Base-by-base conservation (phyloP, 2,888 invertebrate genomes). In the Punctoribates punctum region DNA sequence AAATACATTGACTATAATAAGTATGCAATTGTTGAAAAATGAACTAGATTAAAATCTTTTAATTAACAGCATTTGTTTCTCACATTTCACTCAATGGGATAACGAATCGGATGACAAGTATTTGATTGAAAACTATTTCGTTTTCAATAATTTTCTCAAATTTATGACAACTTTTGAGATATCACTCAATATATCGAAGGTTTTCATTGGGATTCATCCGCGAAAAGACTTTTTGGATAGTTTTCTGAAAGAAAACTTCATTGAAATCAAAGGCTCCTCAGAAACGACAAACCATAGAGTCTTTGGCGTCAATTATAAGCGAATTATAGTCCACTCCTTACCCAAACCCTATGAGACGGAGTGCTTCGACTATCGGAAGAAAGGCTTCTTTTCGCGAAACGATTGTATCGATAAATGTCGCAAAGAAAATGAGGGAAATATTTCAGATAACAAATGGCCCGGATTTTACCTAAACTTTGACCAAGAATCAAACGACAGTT, bases 301-400 rank as follows among this genome's bases (percentile, higher is more conserved):
- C 4, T 2, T 8, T 48, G 13, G 11, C 2, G 13, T 48, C 8
- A 1, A 20, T 5, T 54, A 54, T 20, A 54, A 54, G 15, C 15
- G 20, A 54, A 8, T 54, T 20, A n/a, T 54, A 4, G 8, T 20
- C n/a, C 8, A 54, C n/a, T 20, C 20, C 2, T 54, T 54, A 20
- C 54, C 54, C n/a, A 20, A 54, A 54, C 54, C 54, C n/a, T 54
- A 54, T 20, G 20, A 54, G n/a, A 54, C 54, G n/a, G 20, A 54
- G 4, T 54, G 54, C n/a, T n/a, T 20, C n/a, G 54, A 54, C 8
- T 54, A 54, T 8, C 15, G n/a, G 4, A 15, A 17, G 8, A 54
- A 20, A 5, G 15, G 48, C 2, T 54, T n/a, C n/a, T 8, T n/a
- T 1, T 54, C 54, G 4, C 9, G 54, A 54, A 54, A n/a, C 4